phyloP scores from a whole-genome alignment of 1,140 invertebrate genomes.

The Lordiphosa mommai region DNA sequence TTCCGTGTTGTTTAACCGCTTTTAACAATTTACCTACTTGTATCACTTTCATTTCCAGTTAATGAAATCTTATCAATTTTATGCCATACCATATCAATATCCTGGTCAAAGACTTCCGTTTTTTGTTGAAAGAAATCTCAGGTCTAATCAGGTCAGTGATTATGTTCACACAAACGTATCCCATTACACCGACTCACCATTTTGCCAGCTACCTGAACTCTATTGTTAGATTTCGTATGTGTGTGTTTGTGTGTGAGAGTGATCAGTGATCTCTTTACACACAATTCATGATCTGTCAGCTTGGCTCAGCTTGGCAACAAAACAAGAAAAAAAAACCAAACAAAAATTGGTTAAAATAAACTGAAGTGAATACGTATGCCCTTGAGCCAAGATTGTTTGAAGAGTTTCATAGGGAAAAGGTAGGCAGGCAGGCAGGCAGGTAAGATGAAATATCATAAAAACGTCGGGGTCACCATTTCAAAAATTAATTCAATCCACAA shows the following conservation, averaged over 20 bases:
- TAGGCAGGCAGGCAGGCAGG: too few species aligned
- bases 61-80: slow-evolving; percentile 16
- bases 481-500: slow-evolving; percentile 4
- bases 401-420: too few species aligned
- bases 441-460: too few species aligned
- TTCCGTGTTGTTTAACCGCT: too few species aligned
- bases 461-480: slow-evolving; percentile 7
- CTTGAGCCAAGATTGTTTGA: too few species aligned
- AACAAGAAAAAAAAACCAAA: background rate
- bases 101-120: slow-evolving; percentile 26
- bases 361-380: too few species aligned
- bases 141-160: background rate
- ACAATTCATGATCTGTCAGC: background rate
- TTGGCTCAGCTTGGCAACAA: background rate
- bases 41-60: slow-evolving; percentile 10
- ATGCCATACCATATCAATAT: slow-evolving; percentile 20
- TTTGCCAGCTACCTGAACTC: slow-evolving; percentile 12
- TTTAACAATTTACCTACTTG: too few species aligned
- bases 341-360: background rate
- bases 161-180: slow-evolving; percentile 12
- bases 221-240: background rate
- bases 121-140: background rate
- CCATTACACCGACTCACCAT: slow-evolving; percentile 22
- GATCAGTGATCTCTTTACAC: background rate
- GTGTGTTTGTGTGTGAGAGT: background rate